These are phyloP conservation scores for Setipinna tenuifilis DNA, from an alignment of 2,797 vertebrate species.

Conservation along the genomic window DNA sequence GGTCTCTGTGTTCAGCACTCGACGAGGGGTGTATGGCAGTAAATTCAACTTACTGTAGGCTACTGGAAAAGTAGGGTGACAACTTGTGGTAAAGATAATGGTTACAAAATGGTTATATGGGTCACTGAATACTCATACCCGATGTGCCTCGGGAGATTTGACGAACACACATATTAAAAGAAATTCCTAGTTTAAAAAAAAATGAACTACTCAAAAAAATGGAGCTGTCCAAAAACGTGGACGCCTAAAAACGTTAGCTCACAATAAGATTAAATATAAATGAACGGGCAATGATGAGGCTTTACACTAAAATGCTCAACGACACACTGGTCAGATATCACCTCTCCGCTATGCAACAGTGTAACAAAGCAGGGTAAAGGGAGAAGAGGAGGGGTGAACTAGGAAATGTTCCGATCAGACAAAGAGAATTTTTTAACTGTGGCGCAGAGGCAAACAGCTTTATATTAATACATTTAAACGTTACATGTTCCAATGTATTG, in stretches of 20 bases:
- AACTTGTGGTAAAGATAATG: not conserved
- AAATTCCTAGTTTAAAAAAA: not conserved
- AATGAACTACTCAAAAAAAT: not conserved
- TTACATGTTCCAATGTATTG: not conserved
- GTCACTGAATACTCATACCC: not conserved
- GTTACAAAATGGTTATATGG: not conserved
- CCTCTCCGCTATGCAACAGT: conserved; percentile 17
- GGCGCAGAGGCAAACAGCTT: conserved; percentile 13
- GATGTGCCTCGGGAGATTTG: not conserved
- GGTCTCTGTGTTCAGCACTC: not conserved
- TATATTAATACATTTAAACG: not conserved
- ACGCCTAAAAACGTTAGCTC: not conserved
- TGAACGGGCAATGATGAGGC: not conserved
- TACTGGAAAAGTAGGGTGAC: not conserved
- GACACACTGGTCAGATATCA: not conserved
- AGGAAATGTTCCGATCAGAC: not conserved
- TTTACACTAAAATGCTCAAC: not conserved
- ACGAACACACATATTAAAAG: not conserved
- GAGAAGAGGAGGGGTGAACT: not conserved
- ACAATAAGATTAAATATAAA: no score
- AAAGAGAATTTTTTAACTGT: conserved; percentile 13
- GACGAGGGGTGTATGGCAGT: not conserved
- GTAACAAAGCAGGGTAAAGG: not conserved
- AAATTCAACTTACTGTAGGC: not conserved
- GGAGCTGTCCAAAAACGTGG: no score